Evolutionary conservation across 2,113 vertebrate genomes (phyloP), one percentile per base, ranked within the genome.

Genomic region (Chauna torquata): DNA sequence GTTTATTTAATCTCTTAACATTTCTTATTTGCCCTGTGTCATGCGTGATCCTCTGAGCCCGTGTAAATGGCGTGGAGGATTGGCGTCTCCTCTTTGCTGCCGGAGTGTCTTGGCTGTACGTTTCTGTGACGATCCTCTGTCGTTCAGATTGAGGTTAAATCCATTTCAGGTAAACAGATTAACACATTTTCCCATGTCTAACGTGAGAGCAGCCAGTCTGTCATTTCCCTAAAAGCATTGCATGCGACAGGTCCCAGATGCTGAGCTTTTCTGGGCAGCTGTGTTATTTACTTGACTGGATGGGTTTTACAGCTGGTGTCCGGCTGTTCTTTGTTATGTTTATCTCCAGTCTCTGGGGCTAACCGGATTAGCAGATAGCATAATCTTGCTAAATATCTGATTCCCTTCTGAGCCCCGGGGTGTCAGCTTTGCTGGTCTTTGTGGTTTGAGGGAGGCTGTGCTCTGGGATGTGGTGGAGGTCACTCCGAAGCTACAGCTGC

Each of bases 141-240:
- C 88, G 90, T 58, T 92, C 88, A 70, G 94, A 91, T 25, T 87
- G 96, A 97, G 94, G 96, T 96, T 96, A 97, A 98, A 97, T 97
- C 96, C 95, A 91, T 97, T 97, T 97, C 96, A 96, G 72, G 94
- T 97, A 97, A 98, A 95, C 70, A 95, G 97, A 97, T 97, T 96
- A 97, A 96, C 93, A 96, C 95, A 34, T 97, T 97, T 97, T 66
- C 95, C 95, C 88, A 68, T 92, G 95, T 96, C 96, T 90, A 83
- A 95, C 65, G 38, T 91, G 94, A 86, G 97, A 95, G 91, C 95
- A 71, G 94, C 4, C 45, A 94, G 92, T 50, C 87, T 97, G 95
- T 97, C 95, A 96, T 98, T 98, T 97, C 95, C 97, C 96, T 98
- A 98, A 98, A 97, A 98, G 97, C 97, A 97, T 97, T 95, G 96